Percentiles rank a stretch among this genome's conserved stretches.
Conservation (phyloP, 2,113 vertebrate species). For the Heloderma charlesbogerti region DNA sequence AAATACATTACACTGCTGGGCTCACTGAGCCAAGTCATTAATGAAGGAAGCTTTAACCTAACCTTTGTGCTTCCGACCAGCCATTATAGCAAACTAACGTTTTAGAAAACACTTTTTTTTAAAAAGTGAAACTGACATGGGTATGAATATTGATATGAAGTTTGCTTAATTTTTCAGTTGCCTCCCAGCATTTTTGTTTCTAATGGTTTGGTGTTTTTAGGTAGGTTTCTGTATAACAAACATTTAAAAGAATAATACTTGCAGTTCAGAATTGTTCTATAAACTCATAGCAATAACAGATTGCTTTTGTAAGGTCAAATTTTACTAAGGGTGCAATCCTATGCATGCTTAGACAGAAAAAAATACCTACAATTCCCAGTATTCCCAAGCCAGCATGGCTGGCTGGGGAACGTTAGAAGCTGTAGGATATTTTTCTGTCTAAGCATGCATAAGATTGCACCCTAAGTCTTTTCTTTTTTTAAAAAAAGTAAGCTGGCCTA, state of each 20-base stretch:
- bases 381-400: too few species aligned
- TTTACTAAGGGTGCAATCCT: slow-evolving; percentile 30
- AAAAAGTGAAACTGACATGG: slow-evolving; percentile 76
- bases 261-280: slow-evolving; percentile 56
- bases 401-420: too few species aligned
- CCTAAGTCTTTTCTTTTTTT: slow-evolving; percentile 11
- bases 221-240: slow-evolving; percentile 43
- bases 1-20: slow-evolving; percentile 89
- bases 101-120: slow-evolving; percentile 72
- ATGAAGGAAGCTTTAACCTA: slow-evolving; percentile 78
- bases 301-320: slow-evolving; percentile 65
- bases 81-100: slow-evolving; percentile 73
- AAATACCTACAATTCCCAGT: too few species aligned
- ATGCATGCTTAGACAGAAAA: too few species aligned
- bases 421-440: too few species aligned
- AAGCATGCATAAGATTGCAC: too few species aligned
- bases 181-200: slow-evolving; percentile 62
- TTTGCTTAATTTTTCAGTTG: slow-evolving; percentile 74
- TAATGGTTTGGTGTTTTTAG: slow-evolving; percentile 68
- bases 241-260: slow-evolving; percentile 41
- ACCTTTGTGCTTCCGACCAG: slow-evolving; percentile 80
- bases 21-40: slow-evolving; percentile 83
- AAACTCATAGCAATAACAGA: slow-evolving; percentile 29
- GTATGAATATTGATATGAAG: slow-evolving; percentile 81
- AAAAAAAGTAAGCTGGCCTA: slow-evolving; percentile 22